Conservation (phyloP, 2,888 invertebrate genomes). For the Chalcosyrphus nemorum region DNA sequence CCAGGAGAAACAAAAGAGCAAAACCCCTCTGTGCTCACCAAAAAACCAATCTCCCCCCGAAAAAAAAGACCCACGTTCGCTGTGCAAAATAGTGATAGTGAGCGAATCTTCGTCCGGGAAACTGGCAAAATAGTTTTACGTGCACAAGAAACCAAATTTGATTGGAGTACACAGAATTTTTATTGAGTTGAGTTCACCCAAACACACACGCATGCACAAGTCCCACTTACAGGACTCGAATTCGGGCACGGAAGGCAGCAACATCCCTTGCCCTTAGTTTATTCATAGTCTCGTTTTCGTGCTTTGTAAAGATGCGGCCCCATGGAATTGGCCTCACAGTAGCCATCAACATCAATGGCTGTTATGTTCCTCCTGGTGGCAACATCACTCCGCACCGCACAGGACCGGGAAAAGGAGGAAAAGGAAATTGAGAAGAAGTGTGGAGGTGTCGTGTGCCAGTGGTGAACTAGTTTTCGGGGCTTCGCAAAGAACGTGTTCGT, state of each 20-base stretch:
- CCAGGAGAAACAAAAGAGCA: constrained; percentile 27
- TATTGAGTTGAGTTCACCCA: constrained; percentile 41
- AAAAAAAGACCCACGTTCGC: constrained; percentile 23
- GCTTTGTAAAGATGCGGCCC: constrained; percentile 55
- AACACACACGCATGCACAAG: constrained; percentile 16
- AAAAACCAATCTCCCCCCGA: constrained; percentile 12
- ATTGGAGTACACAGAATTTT: constrained; percentile 58
- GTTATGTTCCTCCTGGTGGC: constrained; percentile 19
- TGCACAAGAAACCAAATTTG: constrained; percentile 61
- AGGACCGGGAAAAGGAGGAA: not conserved
- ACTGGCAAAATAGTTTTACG: constrained; percentile 65
- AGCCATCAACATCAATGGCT: constrained; percentile 51
- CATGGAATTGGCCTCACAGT: constrained; percentile 50
- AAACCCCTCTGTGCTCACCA: not conserved
- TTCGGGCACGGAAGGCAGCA: not conserved
- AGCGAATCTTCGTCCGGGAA: constrained; percentile 40
- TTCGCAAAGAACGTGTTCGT: constrained; percentile 27
- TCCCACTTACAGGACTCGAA: not conserved
- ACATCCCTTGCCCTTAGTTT: constrained; percentile 41
- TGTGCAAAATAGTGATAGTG: constrained; percentile 21
- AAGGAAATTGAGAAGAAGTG: constrained; percentile 19
- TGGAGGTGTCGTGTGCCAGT: constrained; percentile 33
- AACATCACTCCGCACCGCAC: not conserved
- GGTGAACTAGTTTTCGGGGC: constrained; percentile 31
- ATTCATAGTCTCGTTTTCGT: constrained; percentile 59